Evolutionary conservation across 1,140 invertebrate genomes (phyloP).

Genomic region (Brachionus asplanchnoidis): DNA sequence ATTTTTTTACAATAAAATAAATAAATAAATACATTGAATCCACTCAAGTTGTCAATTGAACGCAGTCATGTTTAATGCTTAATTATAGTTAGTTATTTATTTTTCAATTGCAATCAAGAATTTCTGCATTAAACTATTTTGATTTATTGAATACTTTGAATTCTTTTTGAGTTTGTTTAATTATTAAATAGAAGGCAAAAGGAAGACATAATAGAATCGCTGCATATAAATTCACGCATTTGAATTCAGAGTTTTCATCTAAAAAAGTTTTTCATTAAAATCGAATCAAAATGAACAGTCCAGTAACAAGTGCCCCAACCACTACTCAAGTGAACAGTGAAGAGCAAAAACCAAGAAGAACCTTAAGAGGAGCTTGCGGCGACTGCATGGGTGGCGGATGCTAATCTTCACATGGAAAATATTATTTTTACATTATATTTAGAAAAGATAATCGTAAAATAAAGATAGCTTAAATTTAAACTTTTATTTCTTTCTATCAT

Average conservation of each 20-base stretch:
- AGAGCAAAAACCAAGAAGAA: not conserved
- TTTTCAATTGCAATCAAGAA: not conserved
- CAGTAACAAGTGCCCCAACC: not conserved
- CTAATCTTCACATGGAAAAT: not conserved
- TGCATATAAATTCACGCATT: not conserved
- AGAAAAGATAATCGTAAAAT: not conserved
- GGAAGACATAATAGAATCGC: not conserved
- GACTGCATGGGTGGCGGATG: not conserved
- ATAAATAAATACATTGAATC: no score
- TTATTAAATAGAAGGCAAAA: not conserved
- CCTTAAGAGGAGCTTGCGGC: not conserved
- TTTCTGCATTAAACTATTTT: not conserved
- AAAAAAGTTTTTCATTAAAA: not conserved
- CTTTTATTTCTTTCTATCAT: no score
- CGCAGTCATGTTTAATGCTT: no score
- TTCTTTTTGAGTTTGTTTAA: not conserved
- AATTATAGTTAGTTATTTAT: not conserved
- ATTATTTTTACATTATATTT: not conserved
- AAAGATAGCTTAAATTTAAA: not conserved
- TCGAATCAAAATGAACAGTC: not conserved
- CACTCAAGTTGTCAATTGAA: no score
- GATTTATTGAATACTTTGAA: not conserved
- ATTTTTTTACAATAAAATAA: no score
- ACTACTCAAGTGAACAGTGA: slow-evolving; percentile 7
- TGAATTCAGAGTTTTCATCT: not conserved